Evolutionary conservation across 2,797 vertebrate genomes (phyloP).

Genomic region (Glossophaga mutica): DNA sequence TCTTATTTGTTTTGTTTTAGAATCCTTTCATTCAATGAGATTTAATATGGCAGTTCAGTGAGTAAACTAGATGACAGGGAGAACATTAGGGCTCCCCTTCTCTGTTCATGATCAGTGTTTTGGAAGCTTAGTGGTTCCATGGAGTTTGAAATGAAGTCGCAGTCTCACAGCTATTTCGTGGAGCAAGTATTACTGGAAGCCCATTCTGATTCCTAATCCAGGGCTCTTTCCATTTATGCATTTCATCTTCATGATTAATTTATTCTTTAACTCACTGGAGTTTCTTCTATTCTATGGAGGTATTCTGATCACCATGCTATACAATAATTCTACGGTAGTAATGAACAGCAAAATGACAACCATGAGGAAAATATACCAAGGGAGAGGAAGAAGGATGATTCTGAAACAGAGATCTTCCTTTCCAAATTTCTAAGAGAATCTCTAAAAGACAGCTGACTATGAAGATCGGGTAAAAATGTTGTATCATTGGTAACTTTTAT

Average conservation of each 20-base stretch:
- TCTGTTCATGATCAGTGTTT: background rate
- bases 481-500: conserved; percentile 40
- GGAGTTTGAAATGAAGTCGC: conserved; percentile 31
- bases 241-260: background rate
- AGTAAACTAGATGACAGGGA: background rate
- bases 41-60: conserved; percentile 12
- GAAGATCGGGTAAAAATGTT: background rate
- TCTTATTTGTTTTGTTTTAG: conserved; percentile 21
- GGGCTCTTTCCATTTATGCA: background rate
- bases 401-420: background rate
- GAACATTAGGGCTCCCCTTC: background rate
- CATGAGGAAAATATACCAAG: background rate
- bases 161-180: background rate
- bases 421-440: background rate
- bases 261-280: background rate
- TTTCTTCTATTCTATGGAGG: background rate
- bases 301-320: background rate
- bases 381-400: background rate
- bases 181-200: background rate
- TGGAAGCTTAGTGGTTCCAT: background rate
- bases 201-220: conserved; percentile 10
- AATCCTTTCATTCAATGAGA: conserved; percentile 29
- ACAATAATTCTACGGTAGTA: background rate
- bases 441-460: conserved; percentile 1
- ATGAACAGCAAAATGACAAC: background rate